phyloP scores from a whole-genome alignment of 2,797 vertebrate species.

The Potorous gilbertii region DNA sequence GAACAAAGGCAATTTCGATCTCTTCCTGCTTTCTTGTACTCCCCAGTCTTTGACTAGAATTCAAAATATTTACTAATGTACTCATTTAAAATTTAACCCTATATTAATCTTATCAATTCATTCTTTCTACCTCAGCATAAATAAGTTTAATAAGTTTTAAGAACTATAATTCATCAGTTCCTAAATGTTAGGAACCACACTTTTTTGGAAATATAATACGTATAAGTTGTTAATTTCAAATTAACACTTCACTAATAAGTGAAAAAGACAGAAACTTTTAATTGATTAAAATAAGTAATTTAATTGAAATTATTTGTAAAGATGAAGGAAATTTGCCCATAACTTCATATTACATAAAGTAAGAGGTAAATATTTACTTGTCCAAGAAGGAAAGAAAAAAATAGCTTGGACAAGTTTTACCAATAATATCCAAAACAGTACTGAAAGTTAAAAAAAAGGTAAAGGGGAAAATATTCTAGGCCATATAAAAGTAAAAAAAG shows the following conservation, averaged over 20 bases:
- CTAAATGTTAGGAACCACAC: neutral
- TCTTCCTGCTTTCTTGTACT: neutral
- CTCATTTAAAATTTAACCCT: neutral
- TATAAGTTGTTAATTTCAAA: neutral
- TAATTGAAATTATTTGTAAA: neutral
- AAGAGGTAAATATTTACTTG: neutral
- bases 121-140: neutral
- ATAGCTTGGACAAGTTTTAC: neutral
- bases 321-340: neutral
- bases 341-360: neutral
- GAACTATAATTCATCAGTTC: neutral
- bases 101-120: neutral
- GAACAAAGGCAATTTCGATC: neutral
- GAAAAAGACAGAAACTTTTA: neutral
- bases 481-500: neutral
- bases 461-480: neutral
- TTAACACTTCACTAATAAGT: neutral
- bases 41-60: neutral
- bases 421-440: neutral
- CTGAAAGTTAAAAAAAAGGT: neutral
- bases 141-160: neutral
- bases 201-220: neutral
- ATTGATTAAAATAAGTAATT: neutral
- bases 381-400: neutral
- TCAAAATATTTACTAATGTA: neutral